Base-by-base conservation (phyloP, 2,797 vertebrate genomes). In the Leptatherina wallacei region DNA sequence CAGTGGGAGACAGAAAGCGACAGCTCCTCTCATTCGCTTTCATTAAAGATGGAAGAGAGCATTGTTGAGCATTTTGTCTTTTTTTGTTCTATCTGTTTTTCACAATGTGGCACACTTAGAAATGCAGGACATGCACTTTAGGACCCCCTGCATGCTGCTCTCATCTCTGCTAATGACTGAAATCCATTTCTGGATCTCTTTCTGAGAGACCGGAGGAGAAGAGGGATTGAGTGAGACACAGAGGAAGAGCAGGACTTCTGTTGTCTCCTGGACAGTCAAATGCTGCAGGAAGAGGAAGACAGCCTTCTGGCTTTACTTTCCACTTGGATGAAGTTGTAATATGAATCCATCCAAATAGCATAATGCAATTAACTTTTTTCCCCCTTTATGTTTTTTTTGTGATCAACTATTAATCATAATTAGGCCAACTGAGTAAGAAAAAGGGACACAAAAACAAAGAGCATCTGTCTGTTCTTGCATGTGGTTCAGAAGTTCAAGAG, bases 101-200 rank as follows among this genome's bases (percentile, higher is more conserved):
- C 62, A 67, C 57, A 59, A 69, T 47, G 60, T 82, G 74, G 38
- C 85, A 83, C 71, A 74, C 65, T 75, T 62, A 74, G 54, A 83
- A 59, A 75, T 13, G 52, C 42, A 54, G n/a, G 64, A 72, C 73
- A 79, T 20, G 70, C 58, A 68, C 72, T 33, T 77, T 57, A 66
- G 54, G 64, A 42, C 69, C 75, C 78, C 73, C 75, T 71, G 64
- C 76, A 77, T 77, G 65, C 82, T 81, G 65, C 75, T 86, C 81
- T 89, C 80, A 77, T 87, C 52, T 80, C 61, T n/a, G 51, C 79
- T 89, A 87, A 91, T 91, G 82, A 91, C 80, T 80, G 33, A 69
- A 78, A 82, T 80, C 69, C 73, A 69, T 86, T 83, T 84, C 67
- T 84, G 74, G 83, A 82, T 80, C 63, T 65, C 24, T 80, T 68